Evolutionary conservation across 2,113 vertebrate genomes (phyloP), one percentile per base, ranked within the genome.

Genomic region (Pongo pygmaeus): DNA sequence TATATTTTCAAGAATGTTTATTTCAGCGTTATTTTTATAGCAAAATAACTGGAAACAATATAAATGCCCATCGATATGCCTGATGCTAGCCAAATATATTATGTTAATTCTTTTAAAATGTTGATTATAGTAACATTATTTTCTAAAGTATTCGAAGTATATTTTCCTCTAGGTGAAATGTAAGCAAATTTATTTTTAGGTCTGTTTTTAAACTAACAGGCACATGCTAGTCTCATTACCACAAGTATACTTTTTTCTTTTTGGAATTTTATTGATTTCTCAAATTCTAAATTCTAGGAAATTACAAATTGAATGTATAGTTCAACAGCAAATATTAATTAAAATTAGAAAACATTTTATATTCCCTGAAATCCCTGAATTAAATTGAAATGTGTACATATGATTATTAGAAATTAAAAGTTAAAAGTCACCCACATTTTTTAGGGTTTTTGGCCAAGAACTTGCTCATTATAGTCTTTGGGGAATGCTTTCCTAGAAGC

Each of bases 401-500:
- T 32, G 3, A 27, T 78, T 95, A 88, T 96, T 94, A n/a, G 3
- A 74, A 93, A 8, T 88, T 55, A 69, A 94, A 91, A 70, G 18
- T 89, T 90, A 84, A 91, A 88, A 84, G 4, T 74, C 11, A 59
- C 11, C 5, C 85, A 81, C 40, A 93, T 91, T 96, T 88, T 80
- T 85, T 94, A 46, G 11, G 48, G 11, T 84, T 96, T 84, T 75
- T 91, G 22, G 27, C 18, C 10, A 52, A 85, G 35, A 77, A 88
- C 81, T 43, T 35, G 30, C 16, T 86, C 23, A 67, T 78, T 57
- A 16, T 32, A 87, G 77, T 90, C 91, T 87, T 84, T 80, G 9
- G 86, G 67, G 79, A 93, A 70, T 67, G 18, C 48, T 95, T 93
- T 93, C 75, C 57, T 74, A 67, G 77, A 96, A 94, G 25, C 92